phyloP scores from a whole-genome alignment of 2,113 vertebrate species.

The Platichthys flesus region DNA sequence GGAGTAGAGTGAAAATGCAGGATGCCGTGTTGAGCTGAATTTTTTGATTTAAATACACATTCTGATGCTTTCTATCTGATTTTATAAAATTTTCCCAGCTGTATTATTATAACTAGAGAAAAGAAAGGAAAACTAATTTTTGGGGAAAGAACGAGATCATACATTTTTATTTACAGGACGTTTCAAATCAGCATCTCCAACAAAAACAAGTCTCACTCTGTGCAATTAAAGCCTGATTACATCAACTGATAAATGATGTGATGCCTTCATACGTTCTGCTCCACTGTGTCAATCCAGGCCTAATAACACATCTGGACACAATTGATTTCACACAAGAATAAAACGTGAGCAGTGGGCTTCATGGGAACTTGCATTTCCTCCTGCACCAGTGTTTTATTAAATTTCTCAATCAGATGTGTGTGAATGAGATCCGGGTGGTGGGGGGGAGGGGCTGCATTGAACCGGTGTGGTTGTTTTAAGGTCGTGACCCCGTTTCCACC shows the following conservation, averaged over 20 bases:
- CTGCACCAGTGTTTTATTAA: slow-evolving; percentile 11
- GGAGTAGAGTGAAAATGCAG: background rate
- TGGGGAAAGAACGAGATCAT: background rate
- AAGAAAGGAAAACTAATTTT: background rate
- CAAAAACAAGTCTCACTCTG: slow-evolving; percentile 32
- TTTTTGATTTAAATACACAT: background rate
- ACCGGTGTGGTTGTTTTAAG: slow-evolving; percentile 36
- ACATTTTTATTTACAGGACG: slow-evolving; percentile 29
- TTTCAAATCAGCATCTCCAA: slow-evolving; percentile 26
- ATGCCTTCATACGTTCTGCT: slow-evolving; percentile 14
- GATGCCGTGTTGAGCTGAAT: background rate
- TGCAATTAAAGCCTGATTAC: slow-evolving; percentile 36
- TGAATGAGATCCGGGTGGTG: background rate
- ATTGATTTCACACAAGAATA: slow-evolving; percentile 26
- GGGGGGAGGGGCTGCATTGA: background rate
- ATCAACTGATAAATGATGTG: slow-evolving; percentile 25
- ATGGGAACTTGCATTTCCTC: slow-evolving; percentile 41
- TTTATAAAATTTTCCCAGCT: too few relatives aligned
- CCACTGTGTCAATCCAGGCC: slow-evolving; percentile 5
- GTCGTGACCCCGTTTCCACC: slow-evolving; percentile 65
- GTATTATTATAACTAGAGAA: background rate
- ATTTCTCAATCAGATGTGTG: slow-evolving; percentile 17
- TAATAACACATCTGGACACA: slow-evolving; percentile 58
- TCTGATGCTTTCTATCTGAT: background rate
- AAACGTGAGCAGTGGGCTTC: slow-evolving; percentile 11